Percentiles rank a stretch among this genome's conserved stretches.
Evolutionary conservation across 2,888 invertebrate species (phyloP).

Genomic region (Cantharis lateralis): DNA sequence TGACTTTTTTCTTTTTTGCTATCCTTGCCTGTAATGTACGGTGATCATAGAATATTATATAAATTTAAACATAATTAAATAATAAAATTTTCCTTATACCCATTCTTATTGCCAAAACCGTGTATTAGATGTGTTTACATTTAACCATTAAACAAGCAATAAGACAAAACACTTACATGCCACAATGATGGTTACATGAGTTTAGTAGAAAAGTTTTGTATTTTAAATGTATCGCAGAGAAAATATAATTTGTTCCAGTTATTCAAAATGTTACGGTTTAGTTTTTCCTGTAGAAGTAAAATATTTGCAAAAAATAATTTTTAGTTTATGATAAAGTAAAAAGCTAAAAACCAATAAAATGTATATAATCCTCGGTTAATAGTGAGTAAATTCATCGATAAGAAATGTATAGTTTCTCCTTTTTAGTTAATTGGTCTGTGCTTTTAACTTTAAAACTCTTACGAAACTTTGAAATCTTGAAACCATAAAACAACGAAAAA

Average conservation of each 20-base stretch:
- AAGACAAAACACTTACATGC: background rate
- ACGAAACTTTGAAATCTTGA: background rate
- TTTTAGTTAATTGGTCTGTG: background rate
- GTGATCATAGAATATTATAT: conserved; percentile 38
- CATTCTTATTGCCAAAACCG: background rate
- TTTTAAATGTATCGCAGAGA: background rate
- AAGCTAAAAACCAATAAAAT: background rate
- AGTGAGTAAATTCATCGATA: background rate
- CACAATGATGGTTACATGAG: background rate
- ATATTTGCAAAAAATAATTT: background rate
- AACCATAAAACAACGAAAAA: background rate
- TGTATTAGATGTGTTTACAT: background rate
- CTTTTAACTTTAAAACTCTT: background rate
- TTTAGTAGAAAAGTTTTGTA: background rate
- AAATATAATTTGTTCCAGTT: background rate
- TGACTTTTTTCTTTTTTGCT: conserved; percentile 56
- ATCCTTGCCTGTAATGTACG: conserved; percentile 53
- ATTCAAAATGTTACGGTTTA: background rate
- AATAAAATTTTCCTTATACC: background rate
- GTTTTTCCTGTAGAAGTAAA: background rate
- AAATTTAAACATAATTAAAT: background rate
- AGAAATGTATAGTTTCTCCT: background rate
- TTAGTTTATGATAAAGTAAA: background rate
- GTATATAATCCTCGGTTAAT: background rate
- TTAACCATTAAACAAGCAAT: background rate